Evolutionary conservation across 2,888 invertebrate genomes (phyloP).

Genomic region (Trissoscelio sp.): DNA sequence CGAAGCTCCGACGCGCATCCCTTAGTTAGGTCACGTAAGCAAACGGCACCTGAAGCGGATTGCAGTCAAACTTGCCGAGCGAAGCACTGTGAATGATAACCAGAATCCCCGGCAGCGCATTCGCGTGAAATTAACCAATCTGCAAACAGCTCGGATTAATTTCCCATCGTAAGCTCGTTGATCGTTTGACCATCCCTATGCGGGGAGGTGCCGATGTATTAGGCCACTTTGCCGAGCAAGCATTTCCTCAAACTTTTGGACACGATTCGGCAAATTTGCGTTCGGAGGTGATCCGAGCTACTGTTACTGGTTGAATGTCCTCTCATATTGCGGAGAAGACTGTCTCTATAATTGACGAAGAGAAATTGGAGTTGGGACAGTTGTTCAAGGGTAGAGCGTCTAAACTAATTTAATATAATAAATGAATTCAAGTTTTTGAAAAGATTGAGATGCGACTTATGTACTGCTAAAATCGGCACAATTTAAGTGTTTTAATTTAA

Average conservation of each 20-base stretch:
- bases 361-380: background rate
- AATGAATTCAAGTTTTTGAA: no score
- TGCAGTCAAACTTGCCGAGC: slow-evolving; percentile 62
- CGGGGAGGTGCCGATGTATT: slow-evolving; percentile 17
- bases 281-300: background rate
- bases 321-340: background rate
- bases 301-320: background rate
- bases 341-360: background rate
- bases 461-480: no score
- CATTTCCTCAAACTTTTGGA: slow-evolving; percentile 33
- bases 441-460: no score
- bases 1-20: slow-evolving; percentile 28
- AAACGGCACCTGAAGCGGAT: slow-evolving; percentile 65
- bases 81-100: slow-evolving; percentile 64
- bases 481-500: no score
- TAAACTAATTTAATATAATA: no score
- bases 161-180: slow-evolving; percentile 49
- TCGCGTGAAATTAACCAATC: slow-evolving; percentile 66
- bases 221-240: slow-evolving; percentile 32
- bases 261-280: slow-evolving; percentile 42
- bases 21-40: slow-evolving; percentile 68
- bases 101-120: slow-evolving; percentile 46
- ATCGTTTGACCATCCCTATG: slow-evolving; percentile 41
- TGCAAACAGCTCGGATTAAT: slow-evolving; percentile 63
- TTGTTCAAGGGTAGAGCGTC: background rate